Base-by-base conservation (phyloP, 2,113 vertebrate genomes). In the Gulo gulo region DNA sequence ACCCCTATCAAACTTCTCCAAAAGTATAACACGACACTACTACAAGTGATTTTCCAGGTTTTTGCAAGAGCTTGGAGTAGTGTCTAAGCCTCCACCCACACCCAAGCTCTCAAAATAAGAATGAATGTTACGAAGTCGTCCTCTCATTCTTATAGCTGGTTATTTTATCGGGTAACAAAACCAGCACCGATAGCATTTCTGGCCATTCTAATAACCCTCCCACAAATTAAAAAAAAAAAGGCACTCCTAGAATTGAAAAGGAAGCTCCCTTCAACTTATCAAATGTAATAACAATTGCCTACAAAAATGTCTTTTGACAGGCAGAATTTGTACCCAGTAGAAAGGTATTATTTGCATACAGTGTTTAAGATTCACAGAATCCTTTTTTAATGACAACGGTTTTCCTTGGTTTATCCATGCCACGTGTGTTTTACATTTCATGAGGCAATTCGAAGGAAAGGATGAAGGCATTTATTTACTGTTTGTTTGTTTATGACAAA, bases 301-400 rank as follows among this genome's bases (percentile, higher is more conserved):
- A 63, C 31, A 90, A 94, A 93, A 96, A 81, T 78, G 50, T 12
- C 42, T 14, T 96, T 93, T 94, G 52, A 89, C 52, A 80, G 52
- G 73, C 74, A 89, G 87, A 95, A 90, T 88, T 92, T 91, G 65
- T 92, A 94, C 42, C 45, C 63, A 85, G 71, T 95, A 85, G 91
- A 76, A 87, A 52, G 36, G 55, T 31, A 87, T 92, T 82, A 94
- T 92, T 63, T 95, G 90, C 31, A 55, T 21, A 34, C 2, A 20
- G 31, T 85, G 20, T 71, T 80, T 85, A 92, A 61, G 24, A 91
- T 95, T 78, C 91, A 26, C 13, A 93, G 42, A 73, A 89, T 57
- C 69, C 20, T 81, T 88, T 92, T 71, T 73, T 80, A 92, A 57
- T 26, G 23, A 88, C 83, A 85, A 65, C 85, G 12, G n/a, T 74